Conservation (phyloP, 1,140 invertebrate species). For the Nylanderia fulva region DNA sequence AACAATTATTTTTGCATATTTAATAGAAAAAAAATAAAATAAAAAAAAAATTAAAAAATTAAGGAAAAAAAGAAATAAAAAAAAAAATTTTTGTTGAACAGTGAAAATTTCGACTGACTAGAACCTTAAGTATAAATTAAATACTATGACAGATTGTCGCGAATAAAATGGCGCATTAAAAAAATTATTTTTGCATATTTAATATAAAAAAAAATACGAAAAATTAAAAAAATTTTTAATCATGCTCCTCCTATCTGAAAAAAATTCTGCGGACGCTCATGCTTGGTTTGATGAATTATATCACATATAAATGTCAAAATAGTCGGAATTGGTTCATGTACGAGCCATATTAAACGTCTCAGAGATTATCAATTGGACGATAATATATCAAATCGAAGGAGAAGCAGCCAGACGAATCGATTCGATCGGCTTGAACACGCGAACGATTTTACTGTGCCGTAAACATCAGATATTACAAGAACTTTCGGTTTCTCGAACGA, state of each 20-base stretch:
- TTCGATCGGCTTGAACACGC: background rate
- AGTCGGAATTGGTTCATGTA: background rate
- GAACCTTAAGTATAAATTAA: background rate
- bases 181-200: too few species aligned
- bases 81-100: background rate
- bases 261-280: too few species aligned
- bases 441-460: constrained; percentile 7
- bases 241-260: too few species aligned
- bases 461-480: background rate
- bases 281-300: constrained; percentile 30
- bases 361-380: background rate
- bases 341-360: constrained; percentile 17
- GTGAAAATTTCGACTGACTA: background rate
- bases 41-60: too few species aligned
- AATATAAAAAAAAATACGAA: too few species aligned
- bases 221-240: too few species aligned
- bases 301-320: background rate
- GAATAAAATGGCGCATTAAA: too few species aligned
- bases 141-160: too few species aligned
- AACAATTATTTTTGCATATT: too few species aligned
- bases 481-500: background rate
- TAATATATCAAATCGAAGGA: constrained; percentile 15
- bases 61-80: too few species aligned
- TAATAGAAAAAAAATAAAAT: too few species aligned
- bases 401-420: background rate